A percentile compares a stretch with the other conserved stretches of the same genome.
These are phyloP conservation scores for Eulithis prunata DNA, from an alignment of 2,888 invertebrate species.

Conservation along the genomic window DNA sequence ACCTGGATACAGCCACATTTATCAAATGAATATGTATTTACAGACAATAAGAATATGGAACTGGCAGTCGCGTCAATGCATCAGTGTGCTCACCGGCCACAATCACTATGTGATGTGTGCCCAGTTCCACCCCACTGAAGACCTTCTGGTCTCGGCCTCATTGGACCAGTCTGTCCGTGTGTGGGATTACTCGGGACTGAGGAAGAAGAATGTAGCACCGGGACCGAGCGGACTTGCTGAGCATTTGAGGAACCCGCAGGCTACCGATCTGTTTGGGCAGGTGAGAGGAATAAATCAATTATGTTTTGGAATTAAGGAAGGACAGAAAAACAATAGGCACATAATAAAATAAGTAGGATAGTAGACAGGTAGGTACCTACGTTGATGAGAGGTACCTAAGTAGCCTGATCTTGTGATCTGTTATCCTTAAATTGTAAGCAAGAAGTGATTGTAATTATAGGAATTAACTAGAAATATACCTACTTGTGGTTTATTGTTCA, in stretches of 20 bases:
- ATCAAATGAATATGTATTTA: conserved; percentile 28
- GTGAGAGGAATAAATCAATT: conserved; percentile 47
- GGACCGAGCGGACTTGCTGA: conserved; percentile 96
- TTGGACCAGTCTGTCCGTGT: conserved; percentile 99
- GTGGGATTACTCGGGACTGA: conserved; percentile 98
- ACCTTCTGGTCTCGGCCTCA: conserved; percentile 98
- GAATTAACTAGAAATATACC: too few relatives aligned
- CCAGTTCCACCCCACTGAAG: conserved; percentile 98
- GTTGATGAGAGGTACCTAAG: too few relatives aligned
- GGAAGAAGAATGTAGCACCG: conserved; percentile 99
- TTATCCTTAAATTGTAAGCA: too few relatives aligned
- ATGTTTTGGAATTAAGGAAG: background rate
- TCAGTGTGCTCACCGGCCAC: conserved; percentile 97
- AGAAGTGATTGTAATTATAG: too few relatives aligned
- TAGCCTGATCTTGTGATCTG: too few relatives aligned
- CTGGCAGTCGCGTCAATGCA: conserved; percentile 99
- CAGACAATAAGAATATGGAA: conserved; percentile 99
- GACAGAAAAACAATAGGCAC: too few relatives aligned
- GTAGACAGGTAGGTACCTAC: too few relatives aligned
- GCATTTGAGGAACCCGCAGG: conserved; percentile 91
- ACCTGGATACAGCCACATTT: too few relatives aligned
- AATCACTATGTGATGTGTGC: conserved; percentile 99
- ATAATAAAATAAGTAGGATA: too few relatives aligned
- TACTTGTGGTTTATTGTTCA: too few relatives aligned
- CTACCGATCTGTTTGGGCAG: conserved; percentile 97